Base-by-base conservation (phyloP, 2,888 invertebrate genomes). In the Lampropteryx suffumata region DNA sequence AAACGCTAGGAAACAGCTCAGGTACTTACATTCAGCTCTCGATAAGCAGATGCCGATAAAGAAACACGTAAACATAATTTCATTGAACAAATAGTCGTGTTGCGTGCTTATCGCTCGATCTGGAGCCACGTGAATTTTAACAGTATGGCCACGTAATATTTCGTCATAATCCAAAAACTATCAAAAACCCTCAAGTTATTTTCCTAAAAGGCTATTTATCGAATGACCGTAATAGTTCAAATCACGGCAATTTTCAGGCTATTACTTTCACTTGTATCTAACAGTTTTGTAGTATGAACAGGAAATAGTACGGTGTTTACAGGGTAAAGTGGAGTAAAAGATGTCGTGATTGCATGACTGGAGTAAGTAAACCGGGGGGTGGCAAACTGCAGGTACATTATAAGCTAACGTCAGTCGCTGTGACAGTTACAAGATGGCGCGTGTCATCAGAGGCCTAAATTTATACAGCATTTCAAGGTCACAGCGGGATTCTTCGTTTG, bases 21-120 rank as follows among this genome's bases (percentile, higher is more conserved):
- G 21, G 36, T 27, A 46, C 34, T 13, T 27, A 46, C 36, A 13
- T 27, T 30, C 14, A 39, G 30, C 39, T 49, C 55, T 53, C 55
- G 55, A 58, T 62, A 58, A 48, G 46, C 50, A 47, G 55, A 58
- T 55, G 50, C 39, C 41, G 54, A 63, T 67, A 67, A 63, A 61
- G 17, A 65, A 60, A 61, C 50, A 57, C 55, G 51, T 55, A 63
- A 59, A 64, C 62, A 60, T 66, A 69, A 71, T 69, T 78, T 69
- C 75, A 80, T 81, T 78, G 70, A 76, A 65, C 55, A 78, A 80
- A 82, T 79, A 76, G 73, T 62, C 42, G 46, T 65, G 74, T 82
- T 64, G 82, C 83, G 79, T 82, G 82, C 64, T 70, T 79, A 81
- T 80, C 81, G 57, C 42, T 26, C 34, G 55, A 79, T 77, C 75